A percentile compares a stretch with the other conserved stretches of the same genome.
These are phyloP conservation scores for Hoplostethus atlanticus DNA, from an alignment of 2,797 vertebrate species.

Conservation along the genomic window DNA sequence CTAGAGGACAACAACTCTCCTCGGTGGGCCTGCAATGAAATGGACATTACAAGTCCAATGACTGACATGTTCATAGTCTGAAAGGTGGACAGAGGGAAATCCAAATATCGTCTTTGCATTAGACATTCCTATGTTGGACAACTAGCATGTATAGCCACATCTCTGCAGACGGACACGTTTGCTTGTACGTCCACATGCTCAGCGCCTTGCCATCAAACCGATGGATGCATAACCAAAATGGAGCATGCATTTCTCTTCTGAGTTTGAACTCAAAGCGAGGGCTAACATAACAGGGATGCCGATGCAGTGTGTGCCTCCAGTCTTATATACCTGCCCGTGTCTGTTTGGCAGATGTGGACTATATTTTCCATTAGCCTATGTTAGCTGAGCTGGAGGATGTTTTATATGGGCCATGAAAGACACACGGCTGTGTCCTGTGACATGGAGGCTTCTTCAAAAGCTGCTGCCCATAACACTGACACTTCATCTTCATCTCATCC, in stretches of 20 bases:
- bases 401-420: slow-evolving; percentile 23
- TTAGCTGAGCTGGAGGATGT: slow-evolving; percentile 6
- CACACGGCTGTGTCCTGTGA: slow-evolving; percentile 2
- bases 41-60: slow-evolving; percentile 14
- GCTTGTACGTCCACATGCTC: slow-evolving; percentile 1
- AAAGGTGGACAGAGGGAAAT: neutral
- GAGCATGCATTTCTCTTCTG: slow-evolving; percentile 5
- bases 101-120: neutral
- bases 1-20: slow-evolving; percentile 25
- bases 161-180: slow-evolving; percentile 1
- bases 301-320: neutral
- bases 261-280: slow-evolving; percentile 6
- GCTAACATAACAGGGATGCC: neutral
- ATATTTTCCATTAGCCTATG: slow-evolving; percentile 21
- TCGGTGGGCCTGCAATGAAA: slow-evolving; percentile 38
- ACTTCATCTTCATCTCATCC: neutral
- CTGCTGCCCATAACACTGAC: neutral
- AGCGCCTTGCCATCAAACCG: slow-evolving; percentile 15
- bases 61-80: neutral
- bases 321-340: slow-evolving; percentile 6
- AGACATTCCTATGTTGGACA: slow-evolving; percentile 1
- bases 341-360: slow-evolving; percentile 32
- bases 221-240: neutral
- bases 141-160: neutral
- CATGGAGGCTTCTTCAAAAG: slow-evolving; percentile 6